Conservation (phyloP, 2,888 invertebrate genomes). For the Nemapogon koenigi region DNA sequence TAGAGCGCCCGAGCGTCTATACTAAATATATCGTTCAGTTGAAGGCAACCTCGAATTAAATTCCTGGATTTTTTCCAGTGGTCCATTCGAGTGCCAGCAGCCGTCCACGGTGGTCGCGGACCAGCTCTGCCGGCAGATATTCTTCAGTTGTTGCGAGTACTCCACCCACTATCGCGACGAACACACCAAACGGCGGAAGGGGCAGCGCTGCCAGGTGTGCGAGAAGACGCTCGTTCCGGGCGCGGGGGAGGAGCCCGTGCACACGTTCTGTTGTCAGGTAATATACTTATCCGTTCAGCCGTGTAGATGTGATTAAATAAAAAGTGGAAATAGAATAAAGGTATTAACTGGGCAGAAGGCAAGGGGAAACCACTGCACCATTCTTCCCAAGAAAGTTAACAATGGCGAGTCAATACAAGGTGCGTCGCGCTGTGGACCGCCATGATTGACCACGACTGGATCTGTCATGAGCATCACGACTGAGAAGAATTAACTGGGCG, state of each 20-base stretch:
- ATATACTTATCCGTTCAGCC: neutral
- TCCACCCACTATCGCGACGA: slow-evolving; percentile 41
- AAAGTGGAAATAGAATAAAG: too few relatives aligned
- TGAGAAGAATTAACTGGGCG: too few relatives aligned
- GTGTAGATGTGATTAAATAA: too few relatives aligned
- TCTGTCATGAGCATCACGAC: too few relatives aligned
- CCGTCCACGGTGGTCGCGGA: slow-evolving; percentile 32
- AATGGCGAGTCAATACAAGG: too few relatives aligned
- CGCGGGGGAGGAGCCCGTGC: slow-evolving; percentile 12
- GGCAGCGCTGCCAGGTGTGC: slow-evolving; percentile 42
- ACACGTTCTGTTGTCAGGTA: slow-evolving; percentile 35
- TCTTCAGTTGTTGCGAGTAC: slow-evolving; percentile 58
- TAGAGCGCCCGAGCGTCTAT: too few relatives aligned
- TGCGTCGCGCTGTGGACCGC: too few relatives aligned
- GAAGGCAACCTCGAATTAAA: neutral
- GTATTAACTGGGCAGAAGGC: too few relatives aligned
- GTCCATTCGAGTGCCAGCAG: slow-evolving; percentile 52
- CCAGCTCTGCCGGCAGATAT: slow-evolving; percentile 47
- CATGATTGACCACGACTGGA: too few relatives aligned
- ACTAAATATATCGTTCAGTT: neutral
- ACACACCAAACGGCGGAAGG: slow-evolving; percentile 40
- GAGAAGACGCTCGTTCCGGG: slow-evolving; percentile 33
- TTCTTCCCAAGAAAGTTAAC: too few relatives aligned
- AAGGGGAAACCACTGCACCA: too few relatives aligned
- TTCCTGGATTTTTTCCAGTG: slow-evolving; percentile 27